Conservation (phyloP, 2,888 invertebrate species). For the Polyommatus icarus region DNA sequence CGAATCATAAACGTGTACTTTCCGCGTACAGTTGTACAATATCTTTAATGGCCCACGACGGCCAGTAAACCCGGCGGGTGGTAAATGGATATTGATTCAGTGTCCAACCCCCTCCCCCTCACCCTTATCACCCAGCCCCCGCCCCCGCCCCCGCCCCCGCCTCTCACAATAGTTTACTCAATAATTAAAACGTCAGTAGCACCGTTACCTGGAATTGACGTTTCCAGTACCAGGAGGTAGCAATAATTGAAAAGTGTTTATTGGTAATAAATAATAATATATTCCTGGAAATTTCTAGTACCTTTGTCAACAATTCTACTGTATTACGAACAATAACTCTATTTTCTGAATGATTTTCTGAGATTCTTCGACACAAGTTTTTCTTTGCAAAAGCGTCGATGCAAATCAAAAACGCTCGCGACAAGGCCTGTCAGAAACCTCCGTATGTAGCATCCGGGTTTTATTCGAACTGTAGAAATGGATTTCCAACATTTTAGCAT, state of each 20-base stretch:
- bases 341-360: too few species aligned
- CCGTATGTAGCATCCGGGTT: too few species aligned
- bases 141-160: background rate
- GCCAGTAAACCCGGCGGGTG: slow-evolving; percentile 13
- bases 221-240: background rate
- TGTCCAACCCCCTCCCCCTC: background rate
- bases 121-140: background rate
- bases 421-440: too few species aligned
- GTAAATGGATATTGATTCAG: slow-evolving; percentile 24
- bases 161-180: background rate
- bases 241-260: background rate
- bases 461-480: background rate
- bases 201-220: slow-evolving; percentile 11
- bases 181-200: slow-evolving; percentile 13
- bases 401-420: too few species aligned
- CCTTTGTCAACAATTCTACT: background rate
- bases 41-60: slow-evolving; percentile 17
- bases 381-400: background rate
- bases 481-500: background rate
- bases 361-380: too few species aligned
- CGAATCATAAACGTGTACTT: slow-evolving; percentile 14
- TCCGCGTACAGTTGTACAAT: slow-evolving; percentile 21
- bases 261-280: too few species aligned
- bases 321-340: too few species aligned
- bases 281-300: background rate